Percentiles rank a stretch among this genome's conserved stretches.
phyloP scores from a whole-genome alignment of 2,888 invertebrate species.

The Fissipunctia ypsillon region DNA sequence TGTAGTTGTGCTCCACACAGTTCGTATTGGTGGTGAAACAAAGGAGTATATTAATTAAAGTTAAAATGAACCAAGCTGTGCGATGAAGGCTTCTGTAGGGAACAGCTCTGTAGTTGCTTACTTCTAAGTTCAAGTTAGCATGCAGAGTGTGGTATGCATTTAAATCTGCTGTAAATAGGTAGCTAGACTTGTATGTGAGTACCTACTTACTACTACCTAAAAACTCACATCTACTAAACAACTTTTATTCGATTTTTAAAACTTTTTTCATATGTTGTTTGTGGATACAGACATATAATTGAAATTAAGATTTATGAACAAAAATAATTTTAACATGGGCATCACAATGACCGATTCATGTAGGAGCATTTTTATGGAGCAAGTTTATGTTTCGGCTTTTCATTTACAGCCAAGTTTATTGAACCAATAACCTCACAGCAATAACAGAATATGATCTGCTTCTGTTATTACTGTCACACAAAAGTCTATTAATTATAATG shows the following conservation, averaged over 20 bases:
- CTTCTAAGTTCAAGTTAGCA: conserved; percentile 16
- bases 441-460: no score
- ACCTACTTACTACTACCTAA: background rate
- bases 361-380: background rate
- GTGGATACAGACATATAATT: background rate
- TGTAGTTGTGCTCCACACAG: background rate
- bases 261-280: background rate
- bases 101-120: conserved; percentile 10
- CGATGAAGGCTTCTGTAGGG: background rate
- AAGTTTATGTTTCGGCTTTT: background rate
- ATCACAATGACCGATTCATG: background rate
- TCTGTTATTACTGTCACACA: no score
- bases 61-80: conserved; percentile 35
- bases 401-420: background rate
- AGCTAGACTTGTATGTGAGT: background rate
- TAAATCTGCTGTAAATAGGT: background rate
- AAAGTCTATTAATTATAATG: conserved; percentile 23
- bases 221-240: background rate
- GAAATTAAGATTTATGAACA: background rate
- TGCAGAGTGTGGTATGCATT: background rate
- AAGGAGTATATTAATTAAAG: conserved; percentile 44
- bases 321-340: no score
- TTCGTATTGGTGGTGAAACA: conserved; percentile 26
- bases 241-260: no score
- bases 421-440: background rate